Percentiles rank a stretch among this genome's conserved stretches.
phyloP scores from a whole-genome alignment of 1,140 invertebrate genomes.

The Hyles euphorbiae region DNA sequence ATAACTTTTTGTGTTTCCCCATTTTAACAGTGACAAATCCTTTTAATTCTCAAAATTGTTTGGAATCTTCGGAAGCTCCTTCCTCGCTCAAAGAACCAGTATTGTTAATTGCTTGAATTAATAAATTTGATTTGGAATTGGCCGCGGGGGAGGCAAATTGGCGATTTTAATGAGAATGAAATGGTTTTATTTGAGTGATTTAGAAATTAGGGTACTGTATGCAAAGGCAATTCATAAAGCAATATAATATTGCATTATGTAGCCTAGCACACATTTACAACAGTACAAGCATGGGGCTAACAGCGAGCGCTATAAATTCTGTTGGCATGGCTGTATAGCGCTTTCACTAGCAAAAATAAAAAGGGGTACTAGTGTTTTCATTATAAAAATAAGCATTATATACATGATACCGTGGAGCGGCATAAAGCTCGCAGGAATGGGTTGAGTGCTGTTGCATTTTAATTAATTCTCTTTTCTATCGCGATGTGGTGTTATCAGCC shows the following conservation, averaged over 20 bases:
- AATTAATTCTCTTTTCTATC: slow-evolving; percentile 75
- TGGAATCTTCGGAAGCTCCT: slow-evolving; percentile 17
- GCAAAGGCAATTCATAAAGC: too few relatives aligned
- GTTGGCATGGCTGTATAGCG: not conserved
- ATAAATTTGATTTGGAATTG: slow-evolving; percentile 30
- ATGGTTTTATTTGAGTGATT: not conserved
- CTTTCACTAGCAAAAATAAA: not conserved
- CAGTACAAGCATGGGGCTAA: too few relatives aligned
- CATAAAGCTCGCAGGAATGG: slow-evolving; percentile 58
- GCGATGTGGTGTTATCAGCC: slow-evolving; percentile 65
- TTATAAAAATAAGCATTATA: slow-evolving; percentile 41
- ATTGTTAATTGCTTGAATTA: slow-evolving; percentile 49
- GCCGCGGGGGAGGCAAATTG: slow-evolving; percentile 20
- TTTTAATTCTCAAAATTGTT: slow-evolving; percentile 17
- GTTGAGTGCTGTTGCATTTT: slow-evolving; percentile 72
- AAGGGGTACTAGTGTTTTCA: slow-evolving; percentile 7
- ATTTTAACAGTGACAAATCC: slow-evolving; percentile 13
- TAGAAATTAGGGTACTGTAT: not conserved
- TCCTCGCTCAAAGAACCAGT: slow-evolving; percentile 28
- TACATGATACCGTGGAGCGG: slow-evolving; percentile 30
- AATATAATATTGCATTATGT: too few relatives aligned
- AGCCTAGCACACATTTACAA: too few relatives aligned
- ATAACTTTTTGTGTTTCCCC: slow-evolving; percentile 5
- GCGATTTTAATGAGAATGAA: slow-evolving; percentile 16
- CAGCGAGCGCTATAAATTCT: not conserved